Conservation (phyloP, 2,888 invertebrate genomes). For the Hydrotaea cyrtoneurina region DNA sequence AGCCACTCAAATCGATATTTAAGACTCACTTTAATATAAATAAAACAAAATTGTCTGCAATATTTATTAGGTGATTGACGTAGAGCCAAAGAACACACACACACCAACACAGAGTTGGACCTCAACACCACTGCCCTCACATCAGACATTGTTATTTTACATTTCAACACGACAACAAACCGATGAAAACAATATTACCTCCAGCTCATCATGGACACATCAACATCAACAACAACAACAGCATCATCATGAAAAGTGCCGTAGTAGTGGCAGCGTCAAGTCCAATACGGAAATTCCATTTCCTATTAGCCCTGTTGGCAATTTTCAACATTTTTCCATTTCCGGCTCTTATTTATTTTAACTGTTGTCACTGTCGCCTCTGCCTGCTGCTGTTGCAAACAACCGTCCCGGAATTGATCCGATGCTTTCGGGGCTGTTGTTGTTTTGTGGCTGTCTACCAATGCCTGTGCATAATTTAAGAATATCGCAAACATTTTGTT, state of each 20-base stretch:
- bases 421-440: not conserved
- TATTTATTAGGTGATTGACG: too few species aligned
- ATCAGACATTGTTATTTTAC: constrained; percentile 9
- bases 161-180: not conserved
- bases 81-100: too few species aligned
- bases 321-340: constrained; percentile 57
- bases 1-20: too few species aligned
- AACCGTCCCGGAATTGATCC: not conserved
- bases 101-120: too few species aligned
- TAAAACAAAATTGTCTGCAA: too few species aligned
- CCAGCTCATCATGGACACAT: too few species aligned
- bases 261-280: constrained; percentile 22
- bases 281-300: constrained; percentile 64
- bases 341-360: constrained; percentile 39
- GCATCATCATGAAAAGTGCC: constrained; percentile 57
- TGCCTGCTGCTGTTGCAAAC: constrained; percentile 25
- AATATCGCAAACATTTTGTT: too few species aligned
- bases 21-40: too few species aligned
- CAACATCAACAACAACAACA: not conserved
- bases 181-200: not conserved
- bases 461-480: not conserved
- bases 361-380: not conserved
- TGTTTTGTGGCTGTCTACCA: too few species aligned
- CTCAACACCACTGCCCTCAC: not conserved
- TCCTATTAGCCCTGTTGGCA: constrained; percentile 61